phyloP scores from a whole-genome alignment of 2,797 vertebrate species.

The Brachyrhaphis roseni region DNA sequence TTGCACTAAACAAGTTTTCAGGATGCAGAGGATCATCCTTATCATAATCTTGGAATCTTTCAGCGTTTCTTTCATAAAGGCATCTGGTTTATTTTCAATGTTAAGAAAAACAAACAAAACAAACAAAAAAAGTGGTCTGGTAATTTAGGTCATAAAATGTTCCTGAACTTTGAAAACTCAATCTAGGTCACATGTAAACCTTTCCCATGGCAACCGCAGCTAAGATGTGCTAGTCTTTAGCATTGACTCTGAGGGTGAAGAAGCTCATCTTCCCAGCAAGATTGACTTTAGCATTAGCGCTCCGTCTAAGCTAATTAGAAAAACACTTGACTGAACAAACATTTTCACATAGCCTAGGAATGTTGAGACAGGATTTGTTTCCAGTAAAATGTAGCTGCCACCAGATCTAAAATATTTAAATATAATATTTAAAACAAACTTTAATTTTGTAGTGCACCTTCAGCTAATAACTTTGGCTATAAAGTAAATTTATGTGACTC shows the following conservation, averaged over 20 bases:
- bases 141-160: not conserved
- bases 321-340: constrained; percentile 2
- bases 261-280: not conserved
- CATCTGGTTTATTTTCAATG: not conserved
- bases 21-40: not conserved
- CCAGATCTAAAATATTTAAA: not conserved
- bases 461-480: not conserved
- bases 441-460: not conserved
- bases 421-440: not conserved
- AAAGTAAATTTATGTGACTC: not conserved
- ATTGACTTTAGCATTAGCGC: not conserved
- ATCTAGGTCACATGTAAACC: not conserved
- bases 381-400: not conserved
- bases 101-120: not conserved
- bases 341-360: not conserved
- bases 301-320: not conserved
- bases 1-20: not conserved
- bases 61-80: not conserved
- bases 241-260: not conserved
- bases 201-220: not conserved
- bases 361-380: not conserved
- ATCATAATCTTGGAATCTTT: not conserved
- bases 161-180: not conserved
- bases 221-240: not conserved
- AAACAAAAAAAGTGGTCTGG: not conserved